A percentile compares a stretch with the other conserved stretches of the same genome.
Evolutionary conservation across 2,797 vertebrate genomes (phyloP).

Genomic region (Bradypodion pumilum): DNA sequence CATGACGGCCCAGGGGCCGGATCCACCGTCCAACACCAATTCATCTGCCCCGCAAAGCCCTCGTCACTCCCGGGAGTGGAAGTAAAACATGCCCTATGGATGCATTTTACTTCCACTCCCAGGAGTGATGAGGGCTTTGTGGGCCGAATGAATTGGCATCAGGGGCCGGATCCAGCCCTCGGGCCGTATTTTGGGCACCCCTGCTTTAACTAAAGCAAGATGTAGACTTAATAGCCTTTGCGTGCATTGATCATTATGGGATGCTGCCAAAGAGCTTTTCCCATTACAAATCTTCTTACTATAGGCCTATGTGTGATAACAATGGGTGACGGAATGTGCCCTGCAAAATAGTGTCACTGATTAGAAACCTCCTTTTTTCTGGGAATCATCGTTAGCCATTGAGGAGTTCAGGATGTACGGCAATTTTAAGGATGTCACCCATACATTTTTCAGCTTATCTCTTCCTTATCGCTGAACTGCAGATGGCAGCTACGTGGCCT

Average conservation of each 20-base stretch:
- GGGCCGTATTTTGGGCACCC: too few relatives aligned
- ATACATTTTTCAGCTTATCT: conserved; percentile 10
- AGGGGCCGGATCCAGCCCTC: too few relatives aligned
- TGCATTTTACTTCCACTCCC: too few relatives aligned
- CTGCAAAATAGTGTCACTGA: not conserved
- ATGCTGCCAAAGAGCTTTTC: not conserved
- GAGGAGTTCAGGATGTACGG: not conserved
- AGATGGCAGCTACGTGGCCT: conserved; percentile 4
- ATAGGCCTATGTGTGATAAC: not conserved
- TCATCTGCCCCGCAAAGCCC: too few relatives aligned
- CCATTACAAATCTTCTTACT: not conserved
- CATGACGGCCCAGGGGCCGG: too few relatives aligned
- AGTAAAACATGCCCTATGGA: too few relatives aligned
- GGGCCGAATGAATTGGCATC: too few relatives aligned
- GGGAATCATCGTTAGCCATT: not conserved
- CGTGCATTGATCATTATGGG: not conserved
- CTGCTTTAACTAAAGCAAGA: not conserved
- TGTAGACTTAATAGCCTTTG: not conserved
- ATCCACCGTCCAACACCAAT: too few relatives aligned
- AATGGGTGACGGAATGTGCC: not conserved
- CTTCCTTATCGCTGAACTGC: conserved; percentile 20
- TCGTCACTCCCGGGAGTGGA: too few relatives aligned
- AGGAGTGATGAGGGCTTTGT: too few relatives aligned
- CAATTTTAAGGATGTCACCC: not conserved
- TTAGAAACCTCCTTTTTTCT: not conserved